A percentile compares a stretch with the other conserved stretches of the same genome.
Conservation (phyloP, 2,797 vertebrate genomes). For the Labroides dimidiatus region DNA sequence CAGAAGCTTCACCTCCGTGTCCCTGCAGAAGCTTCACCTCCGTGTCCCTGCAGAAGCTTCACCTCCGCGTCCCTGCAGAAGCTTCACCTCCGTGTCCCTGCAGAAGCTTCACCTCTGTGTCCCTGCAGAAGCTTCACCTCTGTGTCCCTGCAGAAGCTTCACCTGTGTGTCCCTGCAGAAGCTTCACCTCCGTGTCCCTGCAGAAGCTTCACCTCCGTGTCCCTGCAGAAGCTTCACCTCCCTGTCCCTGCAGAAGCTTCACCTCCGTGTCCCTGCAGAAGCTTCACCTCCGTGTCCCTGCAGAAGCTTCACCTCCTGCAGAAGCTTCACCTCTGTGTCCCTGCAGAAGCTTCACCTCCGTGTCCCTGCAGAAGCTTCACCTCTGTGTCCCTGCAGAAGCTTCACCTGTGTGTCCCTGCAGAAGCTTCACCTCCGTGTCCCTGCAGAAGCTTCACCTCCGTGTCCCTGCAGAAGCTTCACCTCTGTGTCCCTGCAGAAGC, state of each 20-base stretch:
- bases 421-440: conserved; percentile 30
- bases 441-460: no score
- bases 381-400: conserved; percentile 39
- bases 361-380: conserved; percentile 30
- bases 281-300: conserved; percentile 26
- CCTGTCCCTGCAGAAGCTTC: conserved; percentile 42
- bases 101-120: no score
- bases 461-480: conserved; percentile 30
- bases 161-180: no score
- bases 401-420: no score
- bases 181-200: conserved; percentile 26
- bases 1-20: no score
- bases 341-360: no score
- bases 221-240: conserved; percentile 28
- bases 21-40: conserved; percentile 28
- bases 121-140: conserved; percentile 28
- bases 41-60: conserved; percentile 42
- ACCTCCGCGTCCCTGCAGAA: no score
- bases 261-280: no score
- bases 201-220: no score
- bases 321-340: conserved; percentile 30
- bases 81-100: conserved; percentile 26
- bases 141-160: conserved; percentile 42
- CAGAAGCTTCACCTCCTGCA: conserved; percentile 46
- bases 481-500: conserved; percentile 39